phyloP scores from a whole-genome alignment of 2,888 invertebrate genomes.

The Teleogryllus oceanicus region DNA sequence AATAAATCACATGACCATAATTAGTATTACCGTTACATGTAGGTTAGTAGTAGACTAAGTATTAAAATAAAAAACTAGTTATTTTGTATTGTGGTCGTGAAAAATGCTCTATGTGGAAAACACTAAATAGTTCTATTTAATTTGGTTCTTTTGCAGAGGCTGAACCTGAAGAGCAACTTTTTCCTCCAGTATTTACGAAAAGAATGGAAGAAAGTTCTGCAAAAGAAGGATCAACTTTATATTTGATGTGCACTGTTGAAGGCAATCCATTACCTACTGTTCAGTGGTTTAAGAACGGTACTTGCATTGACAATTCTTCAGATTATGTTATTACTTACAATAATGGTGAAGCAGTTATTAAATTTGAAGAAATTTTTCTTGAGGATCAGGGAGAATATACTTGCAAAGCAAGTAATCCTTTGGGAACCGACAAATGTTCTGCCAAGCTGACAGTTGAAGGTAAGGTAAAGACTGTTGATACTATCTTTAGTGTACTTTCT shows the following conservation, averaged over 20 bases:
- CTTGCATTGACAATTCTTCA: constrained; percentile 67
- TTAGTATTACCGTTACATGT: no score
- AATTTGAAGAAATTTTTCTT: constrained; percentile 63
- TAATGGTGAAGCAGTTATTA: constrained; percentile 73
- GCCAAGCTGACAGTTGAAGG: constrained; percentile 65
- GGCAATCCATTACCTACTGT: constrained; percentile 76
- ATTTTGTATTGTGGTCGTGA: no score
- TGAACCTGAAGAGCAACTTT: constrained; percentile 59
- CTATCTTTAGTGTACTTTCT: background rate
- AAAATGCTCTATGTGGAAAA: no score
- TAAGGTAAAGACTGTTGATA: constrained; percentile 47
- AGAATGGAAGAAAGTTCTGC: constrained; percentile 60
- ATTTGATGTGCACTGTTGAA: constrained; percentile 65
- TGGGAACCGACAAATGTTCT: constrained; percentile 63
- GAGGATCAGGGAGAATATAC: constrained; percentile 69
- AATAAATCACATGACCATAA: no score
- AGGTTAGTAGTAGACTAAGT: no score
- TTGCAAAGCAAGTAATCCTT: constrained; percentile 65
- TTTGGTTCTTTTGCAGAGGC: constrained; percentile 50
- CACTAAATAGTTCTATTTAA: constrained; percentile 24
- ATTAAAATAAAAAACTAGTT: no score
- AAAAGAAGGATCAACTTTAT: constrained; percentile 61
- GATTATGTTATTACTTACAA: constrained; percentile 75
- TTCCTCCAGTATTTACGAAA: constrained; percentile 64
- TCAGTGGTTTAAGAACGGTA: constrained; percentile 71